phyloP scores from a whole-genome alignment of 2,888 invertebrate genomes.

The Byasa hedistus region DNA sequence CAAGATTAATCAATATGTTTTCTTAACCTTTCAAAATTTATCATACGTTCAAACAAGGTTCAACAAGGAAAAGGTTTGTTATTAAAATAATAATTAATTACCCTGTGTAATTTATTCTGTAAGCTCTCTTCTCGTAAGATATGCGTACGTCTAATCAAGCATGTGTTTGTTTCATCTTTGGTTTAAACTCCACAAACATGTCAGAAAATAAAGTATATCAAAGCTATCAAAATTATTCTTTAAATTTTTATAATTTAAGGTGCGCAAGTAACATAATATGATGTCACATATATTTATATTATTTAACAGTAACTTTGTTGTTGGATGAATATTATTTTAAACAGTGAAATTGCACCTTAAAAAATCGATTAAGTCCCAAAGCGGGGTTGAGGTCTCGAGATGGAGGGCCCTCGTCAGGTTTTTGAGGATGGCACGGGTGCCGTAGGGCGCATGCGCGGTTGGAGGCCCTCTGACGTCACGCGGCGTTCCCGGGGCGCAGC shows the following conservation, averaged over 20 bases:
- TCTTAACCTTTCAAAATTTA: too few species aligned
- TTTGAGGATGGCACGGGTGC: constrained; percentile 60
- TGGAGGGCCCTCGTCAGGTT: constrained; percentile 72
- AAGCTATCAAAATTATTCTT: too few species aligned
- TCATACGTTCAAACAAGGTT: too few species aligned
- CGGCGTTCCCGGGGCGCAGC: constrained; percentile 67
- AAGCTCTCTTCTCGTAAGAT: too few species aligned
- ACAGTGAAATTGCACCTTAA: constrained; percentile 56
- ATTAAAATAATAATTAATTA: too few species aligned
- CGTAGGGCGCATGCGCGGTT: constrained; percentile 46
- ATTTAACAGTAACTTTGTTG: background rate
- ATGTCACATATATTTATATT: background rate
- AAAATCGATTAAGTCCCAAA: constrained; percentile 78
- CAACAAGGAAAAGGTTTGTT: too few species aligned
- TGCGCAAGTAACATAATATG: background rate
- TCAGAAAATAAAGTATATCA: too few species aligned
- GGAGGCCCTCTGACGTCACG: constrained; percentile 71
- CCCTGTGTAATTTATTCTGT: too few species aligned
- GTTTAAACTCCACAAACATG: too few species aligned
- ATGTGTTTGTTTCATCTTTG: too few species aligned
- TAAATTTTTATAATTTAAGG: background rate
- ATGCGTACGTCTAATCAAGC: too few species aligned
- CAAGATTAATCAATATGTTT: too few species aligned
- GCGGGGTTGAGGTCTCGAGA: constrained; percentile 76
- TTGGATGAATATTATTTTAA: background rate